Conservation (phyloP, 2,888 invertebrate genomes). For the Matsumyia berberina region DNA sequence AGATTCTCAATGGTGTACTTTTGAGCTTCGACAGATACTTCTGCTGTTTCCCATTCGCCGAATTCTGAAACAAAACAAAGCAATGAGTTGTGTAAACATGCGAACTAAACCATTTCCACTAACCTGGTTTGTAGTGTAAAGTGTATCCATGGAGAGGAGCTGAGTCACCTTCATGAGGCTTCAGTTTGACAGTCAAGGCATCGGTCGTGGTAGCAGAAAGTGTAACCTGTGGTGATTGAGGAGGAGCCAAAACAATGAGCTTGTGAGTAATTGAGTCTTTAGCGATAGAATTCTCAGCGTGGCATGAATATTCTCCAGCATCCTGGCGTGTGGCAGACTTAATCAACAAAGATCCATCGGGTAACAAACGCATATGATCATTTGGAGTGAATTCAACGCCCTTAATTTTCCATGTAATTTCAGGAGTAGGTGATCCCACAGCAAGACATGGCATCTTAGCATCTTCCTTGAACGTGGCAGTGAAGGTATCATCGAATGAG, state of each 20-base stretch:
- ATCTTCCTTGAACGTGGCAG: slow-evolving; percentile 95
- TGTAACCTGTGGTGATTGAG: slow-evolving; percentile 90
- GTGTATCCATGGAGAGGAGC: slow-evolving; percentile 97
- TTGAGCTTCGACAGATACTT: slow-evolving; percentile 90
- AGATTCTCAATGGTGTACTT: slow-evolving; percentile 94
- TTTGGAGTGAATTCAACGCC: slow-evolving; percentile 91
- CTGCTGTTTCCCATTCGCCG: slow-evolving; percentile 96
- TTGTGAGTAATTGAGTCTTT: slow-evolving; percentile 96
- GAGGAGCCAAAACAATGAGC: slow-evolving; percentile 91
- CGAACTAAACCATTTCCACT: slow-evolving; percentile 15
- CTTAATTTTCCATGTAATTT: slow-evolving; percentile 95
- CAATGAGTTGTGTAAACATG: neutral
- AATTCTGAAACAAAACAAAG: slow-evolving; percentile 87
- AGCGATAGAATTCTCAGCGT: slow-evolving; percentile 96
- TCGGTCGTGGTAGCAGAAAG: slow-evolving; percentile 91
- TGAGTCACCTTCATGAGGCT: slow-evolving; percentile 90
- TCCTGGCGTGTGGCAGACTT: slow-evolving; percentile 95
- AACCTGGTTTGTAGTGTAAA: slow-evolving; percentile 93
- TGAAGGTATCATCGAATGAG: slow-evolving; percentile 96
- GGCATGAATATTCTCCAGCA: slow-evolving; percentile 97
- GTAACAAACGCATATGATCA: slow-evolving; percentile 92
- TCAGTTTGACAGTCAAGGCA: slow-evolving; percentile 89
- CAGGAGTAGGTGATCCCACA: slow-evolving; percentile 95
- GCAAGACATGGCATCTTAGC: slow-evolving; percentile 95
- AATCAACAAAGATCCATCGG: slow-evolving; percentile 96